Evolutionary conservation across 2,888 invertebrate genomes (phyloP).

Genomic region (Caenorhabditis sp.): DNA sequence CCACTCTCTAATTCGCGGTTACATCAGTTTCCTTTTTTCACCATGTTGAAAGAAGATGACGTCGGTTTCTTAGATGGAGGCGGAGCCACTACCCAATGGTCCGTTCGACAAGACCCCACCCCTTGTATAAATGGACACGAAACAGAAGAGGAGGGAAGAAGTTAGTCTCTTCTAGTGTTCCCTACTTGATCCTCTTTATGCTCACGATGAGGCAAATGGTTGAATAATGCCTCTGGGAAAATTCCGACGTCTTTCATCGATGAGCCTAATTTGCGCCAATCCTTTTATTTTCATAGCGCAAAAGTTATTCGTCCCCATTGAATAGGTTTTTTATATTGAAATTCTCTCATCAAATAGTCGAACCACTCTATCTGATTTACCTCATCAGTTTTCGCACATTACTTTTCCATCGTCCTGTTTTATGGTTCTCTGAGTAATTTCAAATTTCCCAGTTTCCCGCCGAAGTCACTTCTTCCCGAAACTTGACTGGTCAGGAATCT

Average conservation of each 20-base stretch:
- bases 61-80: slow-evolving; percentile 54
- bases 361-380: background rate
- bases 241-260: slow-evolving; percentile 19
- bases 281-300: slow-evolving; percentile 35
- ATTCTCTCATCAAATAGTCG: slow-evolving; percentile 4
- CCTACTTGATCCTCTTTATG: slow-evolving; percentile 6
- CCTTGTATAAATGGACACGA: slow-evolving; percentile 54
- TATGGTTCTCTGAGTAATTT: background rate
- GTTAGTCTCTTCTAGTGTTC: slow-evolving; percentile 27
- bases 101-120: slow-evolving; percentile 60
- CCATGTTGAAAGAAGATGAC: slow-evolving; percentile 38
- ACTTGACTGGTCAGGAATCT: slow-evolving; percentile 45
- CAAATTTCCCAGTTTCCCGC: slow-evolving; percentile 44
- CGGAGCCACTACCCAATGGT: slow-evolving; percentile 57
- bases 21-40: slow-evolving; percentile 41
- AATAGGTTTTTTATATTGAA: background rate
- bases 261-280: slow-evolving; percentile 24
- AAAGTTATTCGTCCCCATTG: slow-evolving; percentile 26
- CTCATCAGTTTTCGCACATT: slow-evolving; percentile 2
- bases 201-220: slow-evolving; percentile 40
- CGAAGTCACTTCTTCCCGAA: slow-evolving; percentile 22
- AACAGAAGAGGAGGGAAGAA: slow-evolving; percentile 15
- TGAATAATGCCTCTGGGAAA: slow-evolving; percentile 53
- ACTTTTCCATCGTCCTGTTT: background rate
- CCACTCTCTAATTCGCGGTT: slow-evolving; percentile 24